Percentiles rank a stretch among this genome's conserved stretches.
These are phyloP conservation scores for Rhinella marina DNA, from an alignment of 2,797 vertebrate genomes.

Conservation along the genomic window DNA sequence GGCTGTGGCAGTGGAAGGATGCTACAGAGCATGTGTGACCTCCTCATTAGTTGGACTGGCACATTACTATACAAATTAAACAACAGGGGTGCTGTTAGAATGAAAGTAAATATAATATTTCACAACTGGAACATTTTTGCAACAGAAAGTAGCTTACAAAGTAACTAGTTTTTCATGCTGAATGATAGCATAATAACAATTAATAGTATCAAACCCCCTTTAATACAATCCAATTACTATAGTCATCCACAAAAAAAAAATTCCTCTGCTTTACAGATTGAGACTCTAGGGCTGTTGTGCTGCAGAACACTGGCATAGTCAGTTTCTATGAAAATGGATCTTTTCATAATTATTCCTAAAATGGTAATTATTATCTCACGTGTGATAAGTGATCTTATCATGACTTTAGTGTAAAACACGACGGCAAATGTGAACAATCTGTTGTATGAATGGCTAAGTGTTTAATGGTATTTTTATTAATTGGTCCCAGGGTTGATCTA, in stretches of 20 bases:
- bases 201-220: neutral
- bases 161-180: no score
- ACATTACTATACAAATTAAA: no score
- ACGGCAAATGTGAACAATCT: conserved; percentile 69
- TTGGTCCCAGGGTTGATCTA: conserved; percentile 75
- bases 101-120: no score
- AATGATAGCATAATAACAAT: no score
- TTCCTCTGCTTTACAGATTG: neutral
- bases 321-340: conserved; percentile 11
- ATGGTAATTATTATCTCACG: conserved; percentile 39
- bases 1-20: no score
- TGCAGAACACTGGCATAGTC: neutral
- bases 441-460: conserved; percentile 70
- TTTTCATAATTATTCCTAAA: conserved; percentile 53
- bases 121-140: no score
- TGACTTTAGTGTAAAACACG: conserved; percentile 68
- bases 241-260: neutral
- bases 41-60: no score
- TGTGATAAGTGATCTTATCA: conserved; percentile 62
- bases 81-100: no score
- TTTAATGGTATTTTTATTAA: conserved; percentile 75
- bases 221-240: neutral
- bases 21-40: no score
- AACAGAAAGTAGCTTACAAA: no score
- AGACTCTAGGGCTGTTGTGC: neutral